Percentiles rank a stretch among this genome's conserved stretches.
Conservation (phyloP, 2,113 vertebrate genomes). For the Lagenorhynchus albirostris region DNA sequence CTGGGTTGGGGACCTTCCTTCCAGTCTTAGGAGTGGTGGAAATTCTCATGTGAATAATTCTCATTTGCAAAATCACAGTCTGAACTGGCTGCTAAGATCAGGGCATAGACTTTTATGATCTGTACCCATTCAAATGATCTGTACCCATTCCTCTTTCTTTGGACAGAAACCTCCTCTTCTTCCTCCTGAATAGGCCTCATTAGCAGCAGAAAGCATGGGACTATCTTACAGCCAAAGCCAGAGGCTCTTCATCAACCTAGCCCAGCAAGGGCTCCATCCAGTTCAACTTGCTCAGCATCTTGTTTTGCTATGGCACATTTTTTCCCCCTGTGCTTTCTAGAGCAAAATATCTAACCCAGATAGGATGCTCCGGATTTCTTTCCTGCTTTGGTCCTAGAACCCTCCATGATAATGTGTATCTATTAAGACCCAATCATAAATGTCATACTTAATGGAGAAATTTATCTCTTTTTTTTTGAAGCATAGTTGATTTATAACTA, state of each 20-base stretch:
- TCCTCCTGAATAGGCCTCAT: neutral
- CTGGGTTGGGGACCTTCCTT: neutral
- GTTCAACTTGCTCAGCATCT: neutral
- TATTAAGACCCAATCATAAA: neutral
- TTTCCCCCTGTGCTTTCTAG: neutral
- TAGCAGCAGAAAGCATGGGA: neutral
- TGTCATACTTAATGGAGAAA: neutral
- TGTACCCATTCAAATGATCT: neutral
- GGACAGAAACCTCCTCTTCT: neutral
- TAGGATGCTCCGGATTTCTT: neutral
- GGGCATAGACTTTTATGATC: neutral
- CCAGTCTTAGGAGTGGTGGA: neutral
- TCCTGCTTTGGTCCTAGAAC: neutral
- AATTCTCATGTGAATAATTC: neutral
- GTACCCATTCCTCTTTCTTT: neutral
- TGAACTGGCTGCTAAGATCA: neutral
- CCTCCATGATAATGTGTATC: neutral
- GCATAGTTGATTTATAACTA: neutral
- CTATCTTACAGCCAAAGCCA: neutral
- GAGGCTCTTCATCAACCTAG: neutral
- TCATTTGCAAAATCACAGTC: neutral
- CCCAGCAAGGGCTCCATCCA: neutral
- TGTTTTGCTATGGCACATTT: neutral
- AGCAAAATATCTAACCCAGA: neutral
- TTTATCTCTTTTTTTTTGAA: neutral